phyloP scores from a whole-genome alignment of 2,113 vertebrate species.

The Caretta caretta region DNA sequence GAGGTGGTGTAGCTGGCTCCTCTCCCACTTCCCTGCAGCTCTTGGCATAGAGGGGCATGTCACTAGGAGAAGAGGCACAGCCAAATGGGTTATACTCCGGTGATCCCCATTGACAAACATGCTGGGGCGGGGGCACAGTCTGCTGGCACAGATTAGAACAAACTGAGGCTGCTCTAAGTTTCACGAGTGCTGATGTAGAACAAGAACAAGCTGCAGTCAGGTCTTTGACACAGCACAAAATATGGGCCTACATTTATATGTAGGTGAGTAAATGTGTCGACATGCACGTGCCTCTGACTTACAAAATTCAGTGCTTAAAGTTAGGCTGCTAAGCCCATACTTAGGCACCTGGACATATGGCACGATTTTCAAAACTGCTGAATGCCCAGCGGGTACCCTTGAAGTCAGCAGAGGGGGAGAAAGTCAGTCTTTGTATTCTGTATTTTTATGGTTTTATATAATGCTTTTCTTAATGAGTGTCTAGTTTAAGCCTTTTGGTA shows the following conservation, averaged over 20 bases:
- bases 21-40: neutral
- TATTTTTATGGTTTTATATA: neutral
- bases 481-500: conserved; percentile 10
- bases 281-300: neutral
- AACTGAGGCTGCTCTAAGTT: neutral
- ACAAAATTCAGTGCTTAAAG: rapidly evolving
- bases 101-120: too few species aligned
- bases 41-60: rapidly evolving
- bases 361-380: neutral
- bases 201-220: neutral
- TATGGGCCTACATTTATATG: rapidly evolving
- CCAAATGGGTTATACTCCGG: neutral
- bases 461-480: conserved; percentile 8
- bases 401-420: neutral
- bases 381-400: neutral
- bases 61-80: neutral
- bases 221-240: neutral
- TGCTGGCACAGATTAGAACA: neutral
- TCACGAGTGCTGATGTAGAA: neutral
- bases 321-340: rapidly evolving
- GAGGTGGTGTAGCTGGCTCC: neutral
- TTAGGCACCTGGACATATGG: neutral
- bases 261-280: rapidly evolving
- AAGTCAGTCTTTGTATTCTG: neutral
- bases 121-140: neutral